A percentile compares a stretch with the other conserved stretches of the same genome.
These are phyloP conservation scores for Holotrichia oblita DNA, from an alignment of 1,140 invertebrate species.

Conservation along the genomic window DNA sequence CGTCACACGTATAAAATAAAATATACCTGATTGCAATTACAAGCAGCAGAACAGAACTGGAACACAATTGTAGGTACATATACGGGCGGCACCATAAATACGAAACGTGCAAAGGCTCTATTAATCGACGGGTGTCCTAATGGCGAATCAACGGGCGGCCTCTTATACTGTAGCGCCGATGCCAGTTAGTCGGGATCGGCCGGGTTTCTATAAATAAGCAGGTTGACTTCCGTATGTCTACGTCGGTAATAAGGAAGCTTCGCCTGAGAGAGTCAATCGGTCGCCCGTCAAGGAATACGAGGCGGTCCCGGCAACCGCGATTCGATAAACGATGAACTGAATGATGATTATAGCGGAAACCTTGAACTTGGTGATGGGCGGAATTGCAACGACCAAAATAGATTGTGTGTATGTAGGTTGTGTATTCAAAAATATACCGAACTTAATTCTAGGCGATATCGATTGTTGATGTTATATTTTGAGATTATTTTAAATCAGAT, in stretches of 20 bases:
- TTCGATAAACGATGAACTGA: background rate
- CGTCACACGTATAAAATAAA: constrained; percentile 5
- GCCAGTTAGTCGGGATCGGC: background rate
- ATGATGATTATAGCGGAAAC: background rate
- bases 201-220: background rate
- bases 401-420: too few species aligned
- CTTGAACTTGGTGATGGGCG: background rate
- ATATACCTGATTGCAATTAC: background rate
- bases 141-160: constrained; percentile 1
- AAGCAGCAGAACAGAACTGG: background rate
- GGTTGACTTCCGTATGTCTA: background rate
- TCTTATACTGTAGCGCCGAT: background rate
- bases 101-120: constrained; percentile 15
- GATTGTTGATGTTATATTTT: too few species aligned
- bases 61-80: background rate
- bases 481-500: too few species aligned
- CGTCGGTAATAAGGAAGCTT: constrained; percentile 1
- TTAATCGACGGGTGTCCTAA: constrained; percentile 16
- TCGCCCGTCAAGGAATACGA: background rate
- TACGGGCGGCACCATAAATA: background rate
- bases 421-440: too few species aligned
- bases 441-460: too few species aligned
- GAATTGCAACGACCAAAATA: background rate
- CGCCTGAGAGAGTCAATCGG: background rate
- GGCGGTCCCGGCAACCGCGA: background rate